Conservation (phyloP, 2,888 invertebrate genomes). For the Candidula unifasciata region DNA sequence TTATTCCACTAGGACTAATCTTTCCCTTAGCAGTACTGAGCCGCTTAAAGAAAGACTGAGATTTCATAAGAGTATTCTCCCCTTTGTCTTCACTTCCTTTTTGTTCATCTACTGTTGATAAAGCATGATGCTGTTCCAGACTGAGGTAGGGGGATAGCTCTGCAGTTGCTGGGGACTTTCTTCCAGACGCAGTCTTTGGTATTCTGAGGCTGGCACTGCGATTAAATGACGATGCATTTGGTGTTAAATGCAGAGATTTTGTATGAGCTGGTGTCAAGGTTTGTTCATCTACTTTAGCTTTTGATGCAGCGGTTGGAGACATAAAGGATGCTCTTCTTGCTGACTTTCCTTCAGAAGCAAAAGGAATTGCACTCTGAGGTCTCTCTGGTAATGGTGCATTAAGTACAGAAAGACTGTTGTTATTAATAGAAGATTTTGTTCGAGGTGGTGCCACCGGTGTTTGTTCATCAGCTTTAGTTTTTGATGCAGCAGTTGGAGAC, state of each 20-base stretch:
- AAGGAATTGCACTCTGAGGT: constrained; percentile 47
- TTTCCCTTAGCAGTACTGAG: constrained; percentile 64
- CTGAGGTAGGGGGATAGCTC: constrained; percentile 51
- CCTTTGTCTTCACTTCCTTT: constrained; percentile 52
- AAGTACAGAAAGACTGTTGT: too few species aligned
- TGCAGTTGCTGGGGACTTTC: constrained; percentile 37
- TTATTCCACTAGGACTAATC: constrained; percentile 55
- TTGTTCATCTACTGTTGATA: constrained; percentile 59
- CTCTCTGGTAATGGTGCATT: constrained; percentile 26
- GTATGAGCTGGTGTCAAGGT: constrained; percentile 55
- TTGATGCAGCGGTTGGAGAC: constrained; percentile 69
- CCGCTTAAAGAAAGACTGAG: constrained; percentile 65
- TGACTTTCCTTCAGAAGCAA: constrained; percentile 36
- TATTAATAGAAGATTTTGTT: constrained; percentile 30
- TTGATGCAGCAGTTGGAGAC: constrained; percentile 69
- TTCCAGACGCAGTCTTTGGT: constrained; percentile 48
- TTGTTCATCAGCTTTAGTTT: constrained; percentile 57
- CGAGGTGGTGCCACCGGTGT: constrained; percentile 56
- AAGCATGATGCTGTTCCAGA: constrained; percentile 48
- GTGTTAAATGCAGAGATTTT: constrained; percentile 36
- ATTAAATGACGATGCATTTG: constrained; percentile 37
- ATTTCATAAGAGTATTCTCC: constrained; percentile 53
- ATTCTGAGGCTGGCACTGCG: constrained; percentile 45
- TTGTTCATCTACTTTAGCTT: constrained; percentile 57
- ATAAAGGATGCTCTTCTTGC: constrained; percentile 62